Percentiles rank a stretch among this genome's conserved stretches.
Conservation (phyloP, 2,888 invertebrate genomes). For the Oxyteleia sp. region DNA sequence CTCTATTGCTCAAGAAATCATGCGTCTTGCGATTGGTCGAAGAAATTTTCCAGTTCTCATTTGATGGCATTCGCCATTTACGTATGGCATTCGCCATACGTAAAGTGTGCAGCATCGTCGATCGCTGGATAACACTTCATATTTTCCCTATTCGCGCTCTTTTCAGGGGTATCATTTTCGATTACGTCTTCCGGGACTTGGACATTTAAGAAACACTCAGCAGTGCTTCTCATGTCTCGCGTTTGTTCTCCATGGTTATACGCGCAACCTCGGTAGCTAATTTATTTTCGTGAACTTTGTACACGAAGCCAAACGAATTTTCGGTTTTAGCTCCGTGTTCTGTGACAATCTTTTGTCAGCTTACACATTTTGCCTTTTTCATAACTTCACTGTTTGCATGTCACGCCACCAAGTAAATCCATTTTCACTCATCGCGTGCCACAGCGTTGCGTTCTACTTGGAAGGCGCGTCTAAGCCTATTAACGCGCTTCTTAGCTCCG, state of each 20-base stretch:
- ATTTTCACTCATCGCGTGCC: not conserved
- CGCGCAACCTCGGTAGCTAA: slow-evolving; percentile 36
- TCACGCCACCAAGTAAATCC: not conserved
- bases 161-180: not conserved
- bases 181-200: slow-evolving; percentile 62
- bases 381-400: not conserved
- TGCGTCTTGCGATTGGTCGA: too few relatives aligned
- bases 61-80: slow-evolving; percentile 41
- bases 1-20: too few relatives aligned
- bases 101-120: slow-evolving; percentile 35
- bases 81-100: too few relatives aligned
- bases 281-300: slow-evolving; percentile 63
- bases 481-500: not conserved
- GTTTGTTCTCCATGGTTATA: slow-evolving; percentile 24
- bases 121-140: slow-evolving; percentile 11
- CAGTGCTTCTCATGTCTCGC: slow-evolving; percentile 35
- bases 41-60: slow-evolving; percentile 62
- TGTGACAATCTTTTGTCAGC: slow-evolving; percentile 56
- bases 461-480: slow-evolving; percentile 29
- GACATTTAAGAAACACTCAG: slow-evolving; percentile 42
- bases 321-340: slow-evolving; percentile 49
- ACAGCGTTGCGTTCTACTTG: slow-evolving; percentile 3
- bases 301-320: slow-evolving; percentile 68
- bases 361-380: slow-evolving; percentile 8
- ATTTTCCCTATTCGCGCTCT: slow-evolving; percentile 42